Base-by-base conservation (phyloP, 2,888 invertebrate species). In the Caenorhabditis uteleia region DNA sequence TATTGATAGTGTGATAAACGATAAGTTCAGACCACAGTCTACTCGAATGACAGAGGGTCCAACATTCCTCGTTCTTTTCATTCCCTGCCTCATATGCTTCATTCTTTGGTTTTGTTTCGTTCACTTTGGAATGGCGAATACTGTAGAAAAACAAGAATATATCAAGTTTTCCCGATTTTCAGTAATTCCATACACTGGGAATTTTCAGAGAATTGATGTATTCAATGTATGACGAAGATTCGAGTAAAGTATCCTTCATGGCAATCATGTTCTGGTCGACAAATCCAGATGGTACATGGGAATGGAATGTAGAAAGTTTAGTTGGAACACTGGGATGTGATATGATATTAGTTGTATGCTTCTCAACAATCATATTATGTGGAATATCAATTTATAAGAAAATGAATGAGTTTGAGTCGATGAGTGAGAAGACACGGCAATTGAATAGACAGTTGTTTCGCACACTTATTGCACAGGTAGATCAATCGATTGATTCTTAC, bases 201-300 rank as follows among this genome's bases (percentile, higher is more conserved):
- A n/a, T n/a, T n/a, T n/a, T n/a, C n/a, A 47, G 51, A 25, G 59
- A 53, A 2, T 36, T 31, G n/a, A 27, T 59, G 14, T 12, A 29
- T 14, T 16, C 33, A 20, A 26, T 27, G 8, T 59, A 59, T 38
- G 43, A 31, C 3, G 51, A 23, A 10, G 50, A 50, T n/a, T 18
- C 26, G 2, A 29, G 31, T 1, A 40, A 46, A 20, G 38, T 23
- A 16, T 51, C 59, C 3, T 59, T 51, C n/a, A 59, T 59, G 4
- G 59, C 47, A 1, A 7, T 43, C 3, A 36, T 43, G 36, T 59
- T 51, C n/a, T 59, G 59, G 59, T n/a, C n/a, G n/a, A n/a, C n/a
- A n/a, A 18, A 33, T 12, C n/a, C 26, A 21, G 34, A 29, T 2
- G 43, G 47, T 12, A 21, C 51, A 23, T 38, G 43, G 2, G 47